Conservation (phyloP, 2,888 invertebrate genomes). For the Crossocerus cetratus region DNA sequence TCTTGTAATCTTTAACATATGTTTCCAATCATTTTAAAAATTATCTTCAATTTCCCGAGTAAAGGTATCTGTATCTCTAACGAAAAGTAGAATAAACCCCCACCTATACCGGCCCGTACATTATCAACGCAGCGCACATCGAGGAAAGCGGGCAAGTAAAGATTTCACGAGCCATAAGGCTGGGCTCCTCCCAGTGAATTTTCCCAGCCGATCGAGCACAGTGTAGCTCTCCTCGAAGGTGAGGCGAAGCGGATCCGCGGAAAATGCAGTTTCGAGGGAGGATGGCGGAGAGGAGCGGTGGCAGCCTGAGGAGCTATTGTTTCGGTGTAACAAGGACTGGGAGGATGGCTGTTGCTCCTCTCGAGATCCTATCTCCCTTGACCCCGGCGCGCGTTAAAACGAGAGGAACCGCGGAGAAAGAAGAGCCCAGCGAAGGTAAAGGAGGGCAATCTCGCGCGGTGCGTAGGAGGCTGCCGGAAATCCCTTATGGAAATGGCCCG, state of each 20-base stretch:
- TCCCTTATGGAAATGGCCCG: constrained; percentile 52
- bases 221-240: not conserved
- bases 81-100: no score
- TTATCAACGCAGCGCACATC: no score
- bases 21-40: no score
- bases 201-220: not conserved
- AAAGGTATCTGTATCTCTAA: no score
- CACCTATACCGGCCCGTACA: no score
- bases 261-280: constrained; percentile 21
- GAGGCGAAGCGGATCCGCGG: not conserved
- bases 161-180: constrained; percentile 1
- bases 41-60: no score
- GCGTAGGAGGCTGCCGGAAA: constrained; percentile 49
- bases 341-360: constrained; percentile 38
- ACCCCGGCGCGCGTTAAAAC: constrained; percentile 48
- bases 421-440: constrained; percentile 5
- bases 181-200: no score
- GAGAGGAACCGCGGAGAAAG: constrained; percentile 22
- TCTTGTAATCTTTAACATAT: no score
- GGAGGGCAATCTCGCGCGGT: constrained; percentile 15
- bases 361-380: constrained; percentile 53
- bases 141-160: not conserved
- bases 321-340: constrained; percentile 48
- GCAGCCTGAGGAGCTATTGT: constrained; percentile 39
- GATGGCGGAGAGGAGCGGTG: constrained; percentile 24